Evolutionary conservation across 2,113 vertebrate genomes (phyloP).

Genomic region (Bettongia penicillata): DNA sequence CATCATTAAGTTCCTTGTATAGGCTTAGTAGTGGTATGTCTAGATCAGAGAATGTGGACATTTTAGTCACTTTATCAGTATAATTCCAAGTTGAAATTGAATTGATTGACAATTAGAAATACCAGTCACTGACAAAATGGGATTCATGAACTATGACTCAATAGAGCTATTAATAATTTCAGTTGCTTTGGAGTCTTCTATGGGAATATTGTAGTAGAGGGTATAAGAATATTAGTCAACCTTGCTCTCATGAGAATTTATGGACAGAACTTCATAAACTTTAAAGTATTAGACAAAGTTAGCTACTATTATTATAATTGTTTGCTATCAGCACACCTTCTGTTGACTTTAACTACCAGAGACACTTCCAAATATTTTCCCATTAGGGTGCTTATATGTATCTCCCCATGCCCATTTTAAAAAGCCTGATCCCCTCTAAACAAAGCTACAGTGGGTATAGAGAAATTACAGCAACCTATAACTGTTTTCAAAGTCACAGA

Average conservation of each 20-base stretch:
- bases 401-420: neutral
- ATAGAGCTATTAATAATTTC: neutral
- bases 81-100: neutral
- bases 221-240: neutral
- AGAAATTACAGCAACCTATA: neutral
- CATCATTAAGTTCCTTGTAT: neutral
- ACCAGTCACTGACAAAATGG: neutral
- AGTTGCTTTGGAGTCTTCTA: neutral
- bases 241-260: neutral
- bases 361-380: neutral
- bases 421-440: neutral
- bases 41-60: neutral
- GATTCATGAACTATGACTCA: neutral
- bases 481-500: neutral
- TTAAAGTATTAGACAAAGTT: neutral
- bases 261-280: neutral
- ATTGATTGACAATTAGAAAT: neutral
- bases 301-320: neutral
- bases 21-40: neutral
- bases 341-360: neutral
- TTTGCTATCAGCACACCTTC: neutral
- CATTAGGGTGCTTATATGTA: neutral
- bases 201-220: neutral
- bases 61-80: neutral
- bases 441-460: neutral